These are phyloP conservation scores for Hipposideros larvatus DNA, from an alignment of 2,797 vertebrate species.

Conservation along the genomic window DNA sequence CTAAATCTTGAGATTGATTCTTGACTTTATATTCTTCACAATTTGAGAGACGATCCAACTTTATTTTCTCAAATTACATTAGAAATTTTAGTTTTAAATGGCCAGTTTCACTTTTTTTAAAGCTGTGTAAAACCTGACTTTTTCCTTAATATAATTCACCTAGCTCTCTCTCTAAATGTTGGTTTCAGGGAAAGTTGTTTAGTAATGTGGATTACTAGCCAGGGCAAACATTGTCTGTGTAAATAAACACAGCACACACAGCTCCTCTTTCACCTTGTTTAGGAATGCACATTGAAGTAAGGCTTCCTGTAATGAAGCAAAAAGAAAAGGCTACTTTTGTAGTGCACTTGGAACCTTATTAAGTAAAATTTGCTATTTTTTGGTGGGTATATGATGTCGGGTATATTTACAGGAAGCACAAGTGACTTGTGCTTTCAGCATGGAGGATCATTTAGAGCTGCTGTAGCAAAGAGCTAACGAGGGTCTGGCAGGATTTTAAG, in stretches of 20 bases:
- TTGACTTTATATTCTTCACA: slow-evolving; percentile 16
- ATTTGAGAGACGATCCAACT: slow-evolving; percentile 48
- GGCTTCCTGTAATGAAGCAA: slow-evolving; percentile 69
- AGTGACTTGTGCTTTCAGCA: slow-evolving; percentile 73
- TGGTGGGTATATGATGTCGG: slow-evolving; percentile 65
- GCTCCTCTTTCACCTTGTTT: slow-evolving; percentile 72
- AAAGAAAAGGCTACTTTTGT: slow-evolving; percentile 65
- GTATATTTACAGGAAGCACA: slow-evolving; percentile 76
- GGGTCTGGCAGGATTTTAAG: slow-evolving; percentile 75
- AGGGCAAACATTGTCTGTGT: slow-evolving; percentile 71
- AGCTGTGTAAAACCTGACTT: slow-evolving; percentile 51
- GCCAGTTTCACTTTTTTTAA: slow-evolving; percentile 3
- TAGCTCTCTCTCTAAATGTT: slow-evolving; percentile 51
- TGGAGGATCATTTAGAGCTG: slow-evolving; percentile 78
- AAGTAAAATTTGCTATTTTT: slow-evolving; percentile 69
- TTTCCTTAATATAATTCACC: slow-evolving; percentile 65
- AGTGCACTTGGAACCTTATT: slow-evolving; percentile 51
- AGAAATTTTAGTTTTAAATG: slow-evolving; percentile 56
- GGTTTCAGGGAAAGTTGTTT: slow-evolving; percentile 69
- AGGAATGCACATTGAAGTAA: slow-evolving; percentile 62
- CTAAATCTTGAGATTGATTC: slow-evolving; percentile 6
- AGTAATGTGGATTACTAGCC: slow-evolving; percentile 64
- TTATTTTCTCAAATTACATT: slow-evolving; percentile 61
- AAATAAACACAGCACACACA: slow-evolving; percentile 76
- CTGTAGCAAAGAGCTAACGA: slow-evolving; percentile 77